Percentiles rank a stretch among this genome's conserved stretches.
Evolutionary conservation across 2,113 vertebrate genomes (phyloP).

Genomic region (Lophura nycthemera): DNA sequence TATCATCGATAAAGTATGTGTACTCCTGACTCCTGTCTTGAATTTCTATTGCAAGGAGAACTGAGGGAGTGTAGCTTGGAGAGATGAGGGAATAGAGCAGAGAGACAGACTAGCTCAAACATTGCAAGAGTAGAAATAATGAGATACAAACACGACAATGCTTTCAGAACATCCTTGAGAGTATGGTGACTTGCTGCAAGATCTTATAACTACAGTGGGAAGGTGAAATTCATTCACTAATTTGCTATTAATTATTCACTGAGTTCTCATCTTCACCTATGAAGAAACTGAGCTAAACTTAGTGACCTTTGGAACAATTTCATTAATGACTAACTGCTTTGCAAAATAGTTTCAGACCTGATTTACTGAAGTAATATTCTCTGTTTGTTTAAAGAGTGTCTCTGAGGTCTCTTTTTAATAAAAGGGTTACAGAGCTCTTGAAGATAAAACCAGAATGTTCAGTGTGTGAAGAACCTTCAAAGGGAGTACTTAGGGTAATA

Average conservation of each 20-base stretch:
- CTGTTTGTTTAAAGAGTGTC: not conserved
- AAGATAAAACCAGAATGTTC: not conserved
- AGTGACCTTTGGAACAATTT: conserved; percentile 34
- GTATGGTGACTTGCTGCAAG: not conserved
- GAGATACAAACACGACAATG: not conserved
- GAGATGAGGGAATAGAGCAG: not conserved
- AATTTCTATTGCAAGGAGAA: not conserved
- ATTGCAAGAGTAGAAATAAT: not conserved
- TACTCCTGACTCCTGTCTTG: not conserved
- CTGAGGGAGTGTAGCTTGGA: not conserved
- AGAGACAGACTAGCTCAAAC: not conserved
- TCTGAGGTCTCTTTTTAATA: conserved; percentile 62
- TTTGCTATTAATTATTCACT: conserved; percentile 60
- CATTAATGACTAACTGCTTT: conserved; percentile 40
- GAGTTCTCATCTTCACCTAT: conserved; percentile 19
- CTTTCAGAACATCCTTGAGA: not conserved
- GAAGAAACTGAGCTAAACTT: conserved; percentile 26
- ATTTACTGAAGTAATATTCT: conserved; percentile 67
- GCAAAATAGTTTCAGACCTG: conserved; percentile 49
- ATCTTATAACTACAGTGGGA: not conserved
- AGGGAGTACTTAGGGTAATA: conserved; percentile 17
- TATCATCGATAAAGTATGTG: not conserved
- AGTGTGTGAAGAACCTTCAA: not conserved
- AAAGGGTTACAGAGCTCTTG: not conserved
- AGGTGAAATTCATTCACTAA: conserved; percentile 25